Conservation (phyloP, 2,113 vertebrate genomes). For the Orycteropus afer region DNA sequence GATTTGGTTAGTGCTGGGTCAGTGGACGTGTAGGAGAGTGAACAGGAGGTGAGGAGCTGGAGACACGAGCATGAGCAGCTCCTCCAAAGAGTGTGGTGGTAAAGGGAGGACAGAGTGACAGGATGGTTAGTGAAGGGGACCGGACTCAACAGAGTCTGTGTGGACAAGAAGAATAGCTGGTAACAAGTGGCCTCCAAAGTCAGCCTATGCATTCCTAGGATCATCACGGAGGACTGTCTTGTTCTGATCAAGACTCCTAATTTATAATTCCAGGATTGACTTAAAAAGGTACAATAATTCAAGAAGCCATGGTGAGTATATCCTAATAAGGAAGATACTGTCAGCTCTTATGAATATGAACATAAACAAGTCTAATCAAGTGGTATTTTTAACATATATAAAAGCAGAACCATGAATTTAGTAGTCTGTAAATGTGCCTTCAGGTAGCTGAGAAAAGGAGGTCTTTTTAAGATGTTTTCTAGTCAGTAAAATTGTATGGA, state of each 20-base stretch:
- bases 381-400: neutral
- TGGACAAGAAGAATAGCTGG: neutral
- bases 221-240: neutral
- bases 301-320: neutral
- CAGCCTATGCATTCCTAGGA: neutral
- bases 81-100: neutral
- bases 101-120: too few species aligned
- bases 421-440: neutral
- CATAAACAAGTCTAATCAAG: neutral
- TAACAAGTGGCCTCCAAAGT: neutral
- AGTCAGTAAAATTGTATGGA: neutral
- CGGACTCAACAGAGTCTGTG: neutral
- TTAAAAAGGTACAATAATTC: neutral
- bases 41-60: neutral
- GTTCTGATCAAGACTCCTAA: neutral
- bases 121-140: neutral
- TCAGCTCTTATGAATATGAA: neutral
- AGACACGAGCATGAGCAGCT: neutral
- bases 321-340: neutral
- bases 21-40: rapidly evolving
- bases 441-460: neutral
- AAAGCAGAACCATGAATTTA: neutral
- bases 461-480: neutral
- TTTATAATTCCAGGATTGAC: neutral
- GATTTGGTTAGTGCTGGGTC: neutral